Conservation (phyloP, 2,113 vertebrate genomes). For the Macrotis lagotis region DNA sequence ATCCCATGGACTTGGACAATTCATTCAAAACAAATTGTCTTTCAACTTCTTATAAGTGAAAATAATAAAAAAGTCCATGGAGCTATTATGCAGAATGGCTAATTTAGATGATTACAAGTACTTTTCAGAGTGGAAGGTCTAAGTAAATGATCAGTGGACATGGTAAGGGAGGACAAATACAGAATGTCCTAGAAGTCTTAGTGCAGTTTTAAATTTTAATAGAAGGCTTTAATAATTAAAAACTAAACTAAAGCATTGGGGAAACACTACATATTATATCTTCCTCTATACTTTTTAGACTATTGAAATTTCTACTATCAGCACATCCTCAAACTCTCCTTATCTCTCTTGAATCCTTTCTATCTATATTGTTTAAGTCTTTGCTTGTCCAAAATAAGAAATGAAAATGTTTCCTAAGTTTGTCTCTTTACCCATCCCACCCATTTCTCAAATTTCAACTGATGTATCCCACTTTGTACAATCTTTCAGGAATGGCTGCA, state of each 20-base stretch:
- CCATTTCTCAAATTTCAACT: not conserved
- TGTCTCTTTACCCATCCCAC: not conserved
- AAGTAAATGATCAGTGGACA: not conserved
- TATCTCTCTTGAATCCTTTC: not conserved
- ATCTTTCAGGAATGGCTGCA: conserved; percentile 27
- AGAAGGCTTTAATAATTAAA: not conserved
- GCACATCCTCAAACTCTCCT: not conserved
- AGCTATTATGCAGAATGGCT: not conserved
- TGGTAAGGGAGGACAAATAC: not conserved
- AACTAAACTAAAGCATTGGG: not conserved
- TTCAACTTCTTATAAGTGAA: not conserved
- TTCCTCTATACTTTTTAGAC: conserved; percentile 12
- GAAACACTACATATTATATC: not conserved
- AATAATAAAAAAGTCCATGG: not conserved
- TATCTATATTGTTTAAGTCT: not conserved
- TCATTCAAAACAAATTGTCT: not conserved
- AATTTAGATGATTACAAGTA: not conserved
- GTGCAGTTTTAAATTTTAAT: not conserved
- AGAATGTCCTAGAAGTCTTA: not conserved
- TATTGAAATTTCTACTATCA: not conserved
- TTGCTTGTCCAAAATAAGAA: not conserved
- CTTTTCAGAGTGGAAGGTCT: not conserved
- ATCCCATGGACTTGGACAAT: not conserved
- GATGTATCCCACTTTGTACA: not conserved
- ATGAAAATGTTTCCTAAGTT: not conserved